Base-by-base conservation (phyloP, 2,888 invertebrate genomes). In the Ptychoptera albimana region DNA sequence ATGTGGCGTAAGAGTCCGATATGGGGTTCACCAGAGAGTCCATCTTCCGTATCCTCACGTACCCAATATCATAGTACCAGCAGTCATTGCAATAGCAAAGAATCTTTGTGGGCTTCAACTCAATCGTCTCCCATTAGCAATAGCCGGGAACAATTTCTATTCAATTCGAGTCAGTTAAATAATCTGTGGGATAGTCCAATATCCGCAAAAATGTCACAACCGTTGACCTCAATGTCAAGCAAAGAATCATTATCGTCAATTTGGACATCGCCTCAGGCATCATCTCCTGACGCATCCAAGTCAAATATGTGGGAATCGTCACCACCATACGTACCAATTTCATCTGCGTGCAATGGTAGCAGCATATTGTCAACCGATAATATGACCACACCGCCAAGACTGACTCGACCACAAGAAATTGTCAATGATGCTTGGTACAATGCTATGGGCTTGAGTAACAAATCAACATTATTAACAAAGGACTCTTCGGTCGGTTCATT, bases 61-160 rank as follows among this genome's bases (percentile, higher is more conserved):
- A 50, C 52, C 35, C 54, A 54, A 42, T 53, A 54, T 50, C 50
- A 53, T 42, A 54, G 52, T 46, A 50, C 51, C 41, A 57, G 57
- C 46, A 55, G 56, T 52, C 56, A 56, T 52, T 59, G 59, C 50
- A 60, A 61, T 51, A 61, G 64, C 53, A 66, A 65, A 53, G 65
- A 66, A 52, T 56, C 60, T 47, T 55, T 65, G 29, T 63, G 64
- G 61, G 55, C 60, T 12, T 56, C 57, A 43, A 54, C 56, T 43
- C 62, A 61, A 51, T 58, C 58, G 30, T 63, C 64, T 48, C 62
- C 64, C 49, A 58, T 54, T 45, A 55, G 53, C 47, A 50, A 56
- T 54, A 55, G 55, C 54, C 56, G 55, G 52, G 58, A 59, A 37
- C 43, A 46, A 43, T 41, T 40, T 36, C 5, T 13, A 13, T 36